Percentiles rank a stretch among this genome's conserved stretches.
phyloP scores from a whole-genome alignment of 1,140 invertebrate species.

The Conus betulinus region DNA sequence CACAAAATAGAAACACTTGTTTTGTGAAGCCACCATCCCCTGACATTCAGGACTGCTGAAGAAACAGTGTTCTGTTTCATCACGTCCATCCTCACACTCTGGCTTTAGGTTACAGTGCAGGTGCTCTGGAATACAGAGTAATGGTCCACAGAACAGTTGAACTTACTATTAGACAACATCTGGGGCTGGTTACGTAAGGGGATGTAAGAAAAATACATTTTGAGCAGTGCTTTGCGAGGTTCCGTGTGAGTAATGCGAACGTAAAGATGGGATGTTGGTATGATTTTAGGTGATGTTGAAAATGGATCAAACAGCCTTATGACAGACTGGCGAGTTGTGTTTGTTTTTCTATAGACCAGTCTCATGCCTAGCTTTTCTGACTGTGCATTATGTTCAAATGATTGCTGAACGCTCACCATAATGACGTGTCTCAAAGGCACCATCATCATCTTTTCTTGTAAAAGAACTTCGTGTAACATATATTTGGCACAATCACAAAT shows the following conservation, averaged over 20 bases:
- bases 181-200: not conserved
- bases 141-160: slow-evolving; percentile 5
- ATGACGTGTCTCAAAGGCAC: not conserved
- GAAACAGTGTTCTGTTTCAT: slow-evolving; percentile 25
- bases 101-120: slow-evolving; percentile 25
- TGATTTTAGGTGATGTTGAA: not conserved
- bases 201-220: not conserved
- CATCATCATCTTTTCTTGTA: not conserved
- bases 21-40: not conserved
- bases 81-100: slow-evolving; percentile 10
- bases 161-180: not conserved
- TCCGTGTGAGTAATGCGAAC: not conserved
- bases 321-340: not conserved
- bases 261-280: not conserved
- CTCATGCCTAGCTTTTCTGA: not conserved
- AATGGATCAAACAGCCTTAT: not conserved
- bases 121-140: not conserved
- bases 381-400: not conserved
- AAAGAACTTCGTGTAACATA: not conserved
- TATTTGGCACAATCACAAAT: not conserved
- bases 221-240: not conserved
- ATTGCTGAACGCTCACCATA: not conserved
- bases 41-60: slow-evolving; percentile 16
- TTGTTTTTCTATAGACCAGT: not conserved
- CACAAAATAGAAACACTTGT: not conserved